These are phyloP conservation scores for Crotalus viridis DNA, from an alignment of 2,113 vertebrate species.

Conservation along the genomic window DNA sequence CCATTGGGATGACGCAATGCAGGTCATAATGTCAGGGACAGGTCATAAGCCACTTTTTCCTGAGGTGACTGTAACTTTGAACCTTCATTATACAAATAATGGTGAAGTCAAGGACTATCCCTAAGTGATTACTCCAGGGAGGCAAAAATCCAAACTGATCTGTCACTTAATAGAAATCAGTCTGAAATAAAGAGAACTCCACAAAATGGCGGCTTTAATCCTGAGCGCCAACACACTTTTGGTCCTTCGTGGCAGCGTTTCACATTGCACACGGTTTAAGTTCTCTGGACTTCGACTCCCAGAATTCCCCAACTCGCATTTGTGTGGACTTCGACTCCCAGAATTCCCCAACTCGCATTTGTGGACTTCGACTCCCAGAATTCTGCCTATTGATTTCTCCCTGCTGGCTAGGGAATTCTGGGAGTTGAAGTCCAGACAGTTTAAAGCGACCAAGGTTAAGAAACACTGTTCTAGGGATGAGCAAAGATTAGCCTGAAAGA, in stretches of 20 bases:
- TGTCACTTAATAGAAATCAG: neutral
- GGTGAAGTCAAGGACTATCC: neutral
- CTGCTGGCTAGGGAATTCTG: neutral
- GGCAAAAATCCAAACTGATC: neutral
- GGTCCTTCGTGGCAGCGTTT: neutral
- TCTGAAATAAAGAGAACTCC: neutral
- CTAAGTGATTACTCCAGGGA: too few species aligned
- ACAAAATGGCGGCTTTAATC: neutral
- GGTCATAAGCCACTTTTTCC: neutral
- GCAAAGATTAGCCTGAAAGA: neutral
- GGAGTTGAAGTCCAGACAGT: neutral
- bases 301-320: too few species aligned
- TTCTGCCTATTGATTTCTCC: too few species aligned
- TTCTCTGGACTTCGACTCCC: neutral
- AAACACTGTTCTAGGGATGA: neutral
- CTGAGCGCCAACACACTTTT: neutral
- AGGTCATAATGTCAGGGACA: neutral
- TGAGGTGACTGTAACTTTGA: neutral
- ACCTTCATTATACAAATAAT: neutral
- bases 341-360: too few species aligned
- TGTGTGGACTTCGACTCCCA: too few species aligned
- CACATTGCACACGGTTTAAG: neutral
- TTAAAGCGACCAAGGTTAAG: neutral
- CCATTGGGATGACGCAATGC: neutral
- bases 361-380: too few species aligned